Evolutionary conservation across 1,140 invertebrate species (phyloP).

Genomic region (Macrocentrus cingulum): DNA sequence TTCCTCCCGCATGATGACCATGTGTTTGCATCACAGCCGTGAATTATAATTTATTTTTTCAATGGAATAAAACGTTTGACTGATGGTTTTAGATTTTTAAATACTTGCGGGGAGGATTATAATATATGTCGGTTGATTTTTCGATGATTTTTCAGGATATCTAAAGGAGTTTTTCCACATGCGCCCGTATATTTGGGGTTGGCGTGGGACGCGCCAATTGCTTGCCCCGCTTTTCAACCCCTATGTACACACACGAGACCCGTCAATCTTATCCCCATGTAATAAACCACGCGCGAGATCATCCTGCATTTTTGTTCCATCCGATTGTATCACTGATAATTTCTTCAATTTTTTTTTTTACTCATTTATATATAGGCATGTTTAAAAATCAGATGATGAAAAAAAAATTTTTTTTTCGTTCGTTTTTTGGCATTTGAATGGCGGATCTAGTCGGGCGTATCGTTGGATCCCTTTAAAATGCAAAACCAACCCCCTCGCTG

Average conservation of each 20-base stretch:
- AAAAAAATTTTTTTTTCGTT: no score
- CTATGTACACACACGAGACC: background rate
- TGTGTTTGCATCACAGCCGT: background rate
- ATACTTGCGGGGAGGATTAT: no score
- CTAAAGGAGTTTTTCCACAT: background rate
- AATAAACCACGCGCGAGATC: constrained; percentile 12
- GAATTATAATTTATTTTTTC: no score
- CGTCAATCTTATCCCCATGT: constrained; percentile 11
- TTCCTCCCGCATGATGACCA: background rate
- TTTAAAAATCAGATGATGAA: no score
- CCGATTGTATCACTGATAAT: no score
- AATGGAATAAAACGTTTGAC: no score
- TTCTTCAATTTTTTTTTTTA: no score
- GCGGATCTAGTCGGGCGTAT: background rate
- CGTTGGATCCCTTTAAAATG: constrained; percentile 35
- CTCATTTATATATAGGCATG: no score
- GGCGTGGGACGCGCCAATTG: constrained; percentile 3
- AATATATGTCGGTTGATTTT: no score
- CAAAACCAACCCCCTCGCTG: constrained; percentile 53
- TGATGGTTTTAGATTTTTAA: no score
- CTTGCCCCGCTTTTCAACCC: constrained; percentile 8
- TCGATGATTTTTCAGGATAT: no score
- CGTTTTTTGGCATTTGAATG: background rate
- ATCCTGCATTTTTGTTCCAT: constrained; percentile 15
- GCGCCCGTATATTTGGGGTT: background rate